Percentiles rank a stretch among this genome's conserved stretches.
Conservation (phyloP, 2,113 vertebrate genomes). For the Proterorhinus semilunaris region DNA sequence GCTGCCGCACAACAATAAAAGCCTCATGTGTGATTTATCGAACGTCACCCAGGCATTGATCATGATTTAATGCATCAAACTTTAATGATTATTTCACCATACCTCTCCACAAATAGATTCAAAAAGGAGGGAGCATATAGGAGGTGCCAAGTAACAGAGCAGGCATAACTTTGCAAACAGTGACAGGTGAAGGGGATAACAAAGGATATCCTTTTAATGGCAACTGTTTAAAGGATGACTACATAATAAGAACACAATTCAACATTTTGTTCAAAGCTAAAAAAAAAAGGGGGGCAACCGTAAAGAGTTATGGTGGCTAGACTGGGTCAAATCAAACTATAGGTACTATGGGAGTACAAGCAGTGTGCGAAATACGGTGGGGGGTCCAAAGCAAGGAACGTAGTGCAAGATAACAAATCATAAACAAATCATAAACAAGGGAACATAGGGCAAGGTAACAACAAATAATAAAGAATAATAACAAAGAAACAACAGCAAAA, state of each 20-base stretch:
- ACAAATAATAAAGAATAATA: too few relatives aligned
- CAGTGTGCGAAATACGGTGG: too few relatives aligned
- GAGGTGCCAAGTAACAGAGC: slow-evolving; percentile 2
- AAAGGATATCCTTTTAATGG: not conserved
- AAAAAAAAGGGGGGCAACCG: too few relatives aligned
- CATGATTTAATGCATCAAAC: slow-evolving; percentile 7
- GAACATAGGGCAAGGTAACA: too few relatives aligned
- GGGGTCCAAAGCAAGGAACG: too few relatives aligned
- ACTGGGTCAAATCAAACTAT: too few relatives aligned
- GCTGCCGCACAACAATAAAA: slow-evolving; percentile 22
- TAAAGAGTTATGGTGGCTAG: too few relatives aligned
- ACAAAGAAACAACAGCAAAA: too few relatives aligned
- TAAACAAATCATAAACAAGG: too few relatives aligned
- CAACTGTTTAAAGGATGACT: not conserved
- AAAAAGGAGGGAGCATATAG: not conserved
- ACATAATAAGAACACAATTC: not conserved
- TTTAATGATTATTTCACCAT: slow-evolving; percentile 21
- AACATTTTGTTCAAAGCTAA: not conserved
- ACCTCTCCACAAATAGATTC: not conserved
- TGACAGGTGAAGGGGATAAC: not conserved
- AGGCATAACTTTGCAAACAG: slow-evolving; percentile 6
- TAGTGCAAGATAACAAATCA: too few relatives aligned
- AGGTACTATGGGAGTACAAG: too few relatives aligned
- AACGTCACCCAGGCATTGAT: slow-evolving; percentile 13
- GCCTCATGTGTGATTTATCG: slow-evolving; percentile 21